phyloP scores from a whole-genome alignment of 2,888 invertebrate genomes.

The Peribatodes rhomboidaria region DNA sequence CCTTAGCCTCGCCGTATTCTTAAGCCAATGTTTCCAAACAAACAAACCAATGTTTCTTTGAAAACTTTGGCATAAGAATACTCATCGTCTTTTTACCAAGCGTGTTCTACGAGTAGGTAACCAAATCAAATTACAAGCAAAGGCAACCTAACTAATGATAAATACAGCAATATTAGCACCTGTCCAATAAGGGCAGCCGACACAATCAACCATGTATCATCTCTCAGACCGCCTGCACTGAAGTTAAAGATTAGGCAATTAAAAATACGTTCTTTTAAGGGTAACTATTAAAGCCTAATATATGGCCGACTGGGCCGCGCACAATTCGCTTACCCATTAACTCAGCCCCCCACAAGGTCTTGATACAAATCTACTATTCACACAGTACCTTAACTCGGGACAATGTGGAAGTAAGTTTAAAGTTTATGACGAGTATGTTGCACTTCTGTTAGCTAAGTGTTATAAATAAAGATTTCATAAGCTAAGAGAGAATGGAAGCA shows the following conservation, averaged over 20 bases:
- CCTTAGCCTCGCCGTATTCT: too few species aligned
- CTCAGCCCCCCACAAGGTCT: conserved; percentile 36
- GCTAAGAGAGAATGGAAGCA: too few species aligned
- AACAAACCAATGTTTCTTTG: too few species aligned
- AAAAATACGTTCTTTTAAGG: conserved; percentile 79
- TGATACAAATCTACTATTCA: not conserved
- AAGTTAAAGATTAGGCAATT: conserved; percentile 78
- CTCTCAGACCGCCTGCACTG: conserved; percentile 70
- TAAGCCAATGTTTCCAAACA: too few species aligned
- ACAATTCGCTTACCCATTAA: conserved; percentile 58
- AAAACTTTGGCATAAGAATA: too few species aligned
- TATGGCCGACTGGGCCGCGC: conserved; percentile 59
- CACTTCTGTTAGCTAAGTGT: too few species aligned
- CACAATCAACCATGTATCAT: conserved; percentile 57
- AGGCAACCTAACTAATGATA: conserved; percentile 27
- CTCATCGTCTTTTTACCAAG: too few species aligned
- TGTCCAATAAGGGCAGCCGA: conserved; percentile 49
- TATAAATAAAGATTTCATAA: too few species aligned
- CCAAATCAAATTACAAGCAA: too few species aligned
- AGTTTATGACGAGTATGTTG: too few species aligned
- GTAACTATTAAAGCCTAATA: conserved; percentile 74
- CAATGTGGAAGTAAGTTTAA: not conserved
- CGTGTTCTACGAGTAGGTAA: too few species aligned
- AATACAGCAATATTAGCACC: conserved; percentile 47
- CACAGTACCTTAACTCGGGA: conserved; percentile 19